These are phyloP conservation scores for Mormyrus iriodes DNA, from an alignment of 2,113 vertebrate species.

Conservation along the genomic window DNA sequence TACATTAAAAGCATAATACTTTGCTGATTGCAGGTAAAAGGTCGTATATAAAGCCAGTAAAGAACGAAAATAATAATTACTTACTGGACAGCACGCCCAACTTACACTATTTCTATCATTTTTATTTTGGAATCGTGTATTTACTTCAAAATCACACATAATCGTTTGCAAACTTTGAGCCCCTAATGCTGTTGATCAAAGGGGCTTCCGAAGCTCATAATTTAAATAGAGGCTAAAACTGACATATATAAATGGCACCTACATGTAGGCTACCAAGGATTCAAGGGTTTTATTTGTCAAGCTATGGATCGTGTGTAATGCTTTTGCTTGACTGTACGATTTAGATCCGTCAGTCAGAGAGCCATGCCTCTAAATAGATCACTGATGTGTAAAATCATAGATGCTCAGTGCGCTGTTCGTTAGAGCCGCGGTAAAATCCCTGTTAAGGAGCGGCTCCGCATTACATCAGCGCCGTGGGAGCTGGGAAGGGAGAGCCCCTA, in stretches of 20 bases:
- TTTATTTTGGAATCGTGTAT: not conserved
- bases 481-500: slow-evolving; percentile 59
- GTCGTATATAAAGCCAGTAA: not conserved
- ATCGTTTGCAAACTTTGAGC: not conserved
- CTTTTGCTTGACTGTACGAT: not conserved
- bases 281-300: not conserved
- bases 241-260: not conserved
- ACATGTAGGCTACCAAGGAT: not conserved
- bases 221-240: not conserved
- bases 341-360: not conserved
- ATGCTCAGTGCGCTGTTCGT: not conserved
- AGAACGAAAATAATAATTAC: not conserved
- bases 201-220: not conserved
- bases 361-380: not conserved
- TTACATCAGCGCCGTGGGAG: slow-evolving; percentile 19
- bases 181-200: not conserved
- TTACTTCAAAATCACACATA: not conserved
- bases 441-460: not conserved
- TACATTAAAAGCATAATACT: not conserved
- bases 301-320: not conserved
- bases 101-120: not conserved
- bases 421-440: not conserved
- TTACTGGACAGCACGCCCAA: not conserved
- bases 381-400: not conserved
- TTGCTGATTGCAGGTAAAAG: not conserved